Evolutionary conservation across 2,113 vertebrate genomes (phyloP).

Genomic region (Scomber scombrus): DNA sequence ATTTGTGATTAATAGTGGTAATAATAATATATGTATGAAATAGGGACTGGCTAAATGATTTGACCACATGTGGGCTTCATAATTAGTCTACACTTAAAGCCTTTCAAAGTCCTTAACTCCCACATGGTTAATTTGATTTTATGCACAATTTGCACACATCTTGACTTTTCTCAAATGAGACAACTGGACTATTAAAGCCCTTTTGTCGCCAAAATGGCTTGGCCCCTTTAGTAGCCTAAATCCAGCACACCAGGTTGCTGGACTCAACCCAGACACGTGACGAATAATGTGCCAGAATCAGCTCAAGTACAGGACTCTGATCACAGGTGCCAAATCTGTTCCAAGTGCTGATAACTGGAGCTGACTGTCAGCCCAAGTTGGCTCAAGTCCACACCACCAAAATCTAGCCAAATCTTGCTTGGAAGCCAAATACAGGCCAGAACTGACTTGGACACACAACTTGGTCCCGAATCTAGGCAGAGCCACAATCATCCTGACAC

Average conservation of each 20-base stretch:
- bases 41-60: background rate
- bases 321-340: conserved; percentile 32
- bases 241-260: conserved; percentile 26
- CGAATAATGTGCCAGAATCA: conserved; percentile 30
- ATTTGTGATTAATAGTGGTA: background rate
- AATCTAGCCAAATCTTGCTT: conserved; percentile 20
- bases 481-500: background rate
- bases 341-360: conserved; percentile 28
- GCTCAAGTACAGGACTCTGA: conserved; percentile 2
- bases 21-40: background rate
- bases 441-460: background rate
- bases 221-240: background rate
- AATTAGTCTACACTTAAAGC: background rate
- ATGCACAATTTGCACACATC: background rate
- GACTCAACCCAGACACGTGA: background rate
- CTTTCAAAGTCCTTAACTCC: background rate
- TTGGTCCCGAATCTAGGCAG: background rate
- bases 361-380: conserved; percentile 24
- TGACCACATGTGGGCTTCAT: background rate
- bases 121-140: conserved; percentile 8
- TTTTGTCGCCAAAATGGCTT: background rate
- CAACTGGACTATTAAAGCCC: conserved; percentile 1
- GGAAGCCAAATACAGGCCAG: conserved; percentile 8
- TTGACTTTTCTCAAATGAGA: conserved; percentile 23
- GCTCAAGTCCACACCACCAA: background rate